These are phyloP conservation scores for Mellivora capensis DNA, from an alignment of 2,113 vertebrate species.

Conservation along the genomic window DNA sequence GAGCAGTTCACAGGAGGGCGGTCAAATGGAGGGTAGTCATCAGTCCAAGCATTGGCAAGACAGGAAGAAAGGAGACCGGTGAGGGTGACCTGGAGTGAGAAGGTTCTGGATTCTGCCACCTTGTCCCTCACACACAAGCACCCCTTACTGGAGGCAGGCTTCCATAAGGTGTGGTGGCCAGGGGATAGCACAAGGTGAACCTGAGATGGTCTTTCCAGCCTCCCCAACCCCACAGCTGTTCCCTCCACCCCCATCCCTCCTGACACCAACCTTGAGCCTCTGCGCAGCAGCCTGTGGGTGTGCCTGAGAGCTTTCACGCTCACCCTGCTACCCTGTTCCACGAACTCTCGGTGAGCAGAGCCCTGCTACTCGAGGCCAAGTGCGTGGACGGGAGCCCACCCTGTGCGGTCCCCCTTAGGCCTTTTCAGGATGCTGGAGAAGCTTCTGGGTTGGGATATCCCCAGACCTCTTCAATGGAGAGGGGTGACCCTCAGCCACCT, in stretches of 20 bases:
- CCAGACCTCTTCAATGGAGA: not conserved
- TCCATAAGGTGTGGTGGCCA: not conserved
- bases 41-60: not conserved
- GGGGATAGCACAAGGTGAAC: not conserved
- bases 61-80: not conserved
- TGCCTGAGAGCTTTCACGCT: fast-evolving
- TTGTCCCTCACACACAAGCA: fast-evolving
- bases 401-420: fast-evolving
- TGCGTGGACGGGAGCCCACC: fast-evolving
- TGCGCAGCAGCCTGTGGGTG: fast-evolving
- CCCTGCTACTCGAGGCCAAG: not conserved
- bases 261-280: not conserved
- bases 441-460: not conserved
- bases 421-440: too few species aligned
- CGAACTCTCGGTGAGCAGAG: fast-evolving
- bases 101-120: not conserved
- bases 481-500: not conserved
- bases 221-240: too few species aligned
- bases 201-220: not conserved
- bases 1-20: too few species aligned
- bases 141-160: not conserved
- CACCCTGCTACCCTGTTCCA: not conserved
- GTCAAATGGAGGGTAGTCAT: not conserved
- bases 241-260: not conserved
- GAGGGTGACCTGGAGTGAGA: not conserved